A percentile compares a stretch with the other conserved stretches of the same genome.
Evolutionary conservation across 37 sponge, comb jelly and placozoan species (phyloP).

Genomic region (Spongilla lacustris): DNA sequence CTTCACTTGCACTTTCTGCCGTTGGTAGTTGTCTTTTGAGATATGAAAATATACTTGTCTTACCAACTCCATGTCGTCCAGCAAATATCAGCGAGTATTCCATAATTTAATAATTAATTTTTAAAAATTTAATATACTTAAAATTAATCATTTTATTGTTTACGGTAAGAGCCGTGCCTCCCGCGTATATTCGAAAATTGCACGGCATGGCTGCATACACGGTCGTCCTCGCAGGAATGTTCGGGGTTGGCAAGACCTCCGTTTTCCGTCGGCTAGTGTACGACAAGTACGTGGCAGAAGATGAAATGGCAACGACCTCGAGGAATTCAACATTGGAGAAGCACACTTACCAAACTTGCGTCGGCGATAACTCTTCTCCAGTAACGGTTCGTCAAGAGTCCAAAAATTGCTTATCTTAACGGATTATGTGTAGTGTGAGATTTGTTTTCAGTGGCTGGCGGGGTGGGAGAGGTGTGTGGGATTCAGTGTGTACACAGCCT

Average conservation of each 20-base stretch:
- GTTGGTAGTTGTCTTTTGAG: neutral
- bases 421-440: no score
- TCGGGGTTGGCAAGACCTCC: constrained; percentile 61
- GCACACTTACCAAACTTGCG: neutral
- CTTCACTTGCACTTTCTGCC: neutral
- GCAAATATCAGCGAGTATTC: neutral
- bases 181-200: neutral
- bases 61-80: neutral
- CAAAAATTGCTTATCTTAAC: no score
- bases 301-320: neutral
- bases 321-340: constrained; percentile 3
- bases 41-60: neutral
- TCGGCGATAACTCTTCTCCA: neutral
- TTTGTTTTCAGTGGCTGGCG: no score
- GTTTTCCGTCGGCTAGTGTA: constrained; percentile 17
- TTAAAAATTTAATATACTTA: no score
- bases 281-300: neutral
- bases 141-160: no score
- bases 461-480: neutral
- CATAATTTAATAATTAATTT: no score
- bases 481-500: no score
- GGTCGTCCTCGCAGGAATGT: constrained; percentile 42
- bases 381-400: neutral
- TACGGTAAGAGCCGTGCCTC: neutral
- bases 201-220: constrained; percentile 14